Conservation (phyloP, 1,140 invertebrate species). For the Nymphalis io region DNA sequence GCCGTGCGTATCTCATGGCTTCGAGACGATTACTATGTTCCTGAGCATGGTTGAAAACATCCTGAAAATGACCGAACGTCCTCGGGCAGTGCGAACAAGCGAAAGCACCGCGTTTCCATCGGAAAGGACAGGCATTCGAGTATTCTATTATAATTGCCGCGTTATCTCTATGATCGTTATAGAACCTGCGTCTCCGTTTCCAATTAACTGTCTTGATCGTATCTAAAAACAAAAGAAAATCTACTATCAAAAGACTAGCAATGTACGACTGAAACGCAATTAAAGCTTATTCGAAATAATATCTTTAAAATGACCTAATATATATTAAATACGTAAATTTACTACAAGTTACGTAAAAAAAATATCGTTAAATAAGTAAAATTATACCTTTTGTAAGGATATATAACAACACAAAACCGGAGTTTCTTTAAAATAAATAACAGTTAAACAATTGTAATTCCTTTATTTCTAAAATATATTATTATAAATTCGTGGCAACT, state of each 20-base stretch:
- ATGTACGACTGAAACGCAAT: background rate
- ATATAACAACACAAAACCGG: too few species aligned
- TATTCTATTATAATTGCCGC: conserved; percentile 65
- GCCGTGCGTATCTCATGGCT: conserved; percentile 50
- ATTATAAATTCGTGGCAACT: background rate
- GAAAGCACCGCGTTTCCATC: conserved; percentile 64
- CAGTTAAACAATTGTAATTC: background rate
- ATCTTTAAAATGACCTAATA: too few species aligned
- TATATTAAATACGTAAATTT: too few species aligned
- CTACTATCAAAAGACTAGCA: conserved; percentile 13
- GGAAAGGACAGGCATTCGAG: conserved; percentile 69
- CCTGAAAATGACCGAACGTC: conserved; percentile 59
- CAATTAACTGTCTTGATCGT: conserved; percentile 49
- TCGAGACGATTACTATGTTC: conserved; percentile 57
- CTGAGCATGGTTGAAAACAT: conserved; percentile 47
- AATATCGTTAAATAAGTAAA: too few species aligned
- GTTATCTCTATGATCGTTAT: conserved; percentile 71
- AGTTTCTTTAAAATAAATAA: background rate
- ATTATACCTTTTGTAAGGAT: too few species aligned
- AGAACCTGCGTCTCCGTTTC: conserved; percentile 61
- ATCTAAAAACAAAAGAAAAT: conserved; percentile 30
- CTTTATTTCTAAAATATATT: background rate
- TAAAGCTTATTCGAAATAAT: background rate
- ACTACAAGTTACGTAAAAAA: too few species aligned
- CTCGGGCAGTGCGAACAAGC: conserved; percentile 61